These are phyloP conservation scores for Sebastes fasciatus DNA, from an alignment of 2,113 vertebrate genomes.

Conservation along the genomic window DNA sequence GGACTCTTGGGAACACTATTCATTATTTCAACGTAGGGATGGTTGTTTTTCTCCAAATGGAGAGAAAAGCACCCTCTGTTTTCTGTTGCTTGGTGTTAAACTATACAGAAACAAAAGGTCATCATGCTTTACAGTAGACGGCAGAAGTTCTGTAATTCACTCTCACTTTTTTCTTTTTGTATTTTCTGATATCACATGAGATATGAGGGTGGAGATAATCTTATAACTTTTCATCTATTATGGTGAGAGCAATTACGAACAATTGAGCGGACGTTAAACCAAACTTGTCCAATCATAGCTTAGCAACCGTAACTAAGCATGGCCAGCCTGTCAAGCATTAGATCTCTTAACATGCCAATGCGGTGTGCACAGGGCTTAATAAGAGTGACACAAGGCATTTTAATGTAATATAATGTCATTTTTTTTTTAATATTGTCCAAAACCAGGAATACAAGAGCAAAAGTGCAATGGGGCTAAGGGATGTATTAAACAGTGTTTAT, in stretches of 20 bases:
- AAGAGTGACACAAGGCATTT: not conserved
- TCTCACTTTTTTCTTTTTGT: not conserved
- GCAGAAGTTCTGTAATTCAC: not conserved
- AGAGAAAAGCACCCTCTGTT: not conserved
- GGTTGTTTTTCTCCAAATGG: not conserved
- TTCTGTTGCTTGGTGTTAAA: not conserved
- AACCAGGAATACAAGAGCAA: not conserved
- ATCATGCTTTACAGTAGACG: not conserved
- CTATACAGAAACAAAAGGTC: not conserved
- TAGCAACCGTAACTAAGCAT: too few relatives aligned
- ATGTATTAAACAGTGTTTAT: not conserved
- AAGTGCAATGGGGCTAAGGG: not conserved
- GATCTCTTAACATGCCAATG: not conserved
- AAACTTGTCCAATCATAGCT: too few relatives aligned
- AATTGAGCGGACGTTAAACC: too few relatives aligned
- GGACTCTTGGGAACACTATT: not conserved
- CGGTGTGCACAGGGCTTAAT: not conserved
- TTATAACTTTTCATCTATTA: not conserved
- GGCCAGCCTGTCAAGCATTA: not conserved
- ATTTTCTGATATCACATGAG: too few relatives aligned
- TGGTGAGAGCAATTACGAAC: too few relatives aligned
- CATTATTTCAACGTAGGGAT: not conserved
- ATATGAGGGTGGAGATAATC: too few relatives aligned
- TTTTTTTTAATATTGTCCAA: not conserved
- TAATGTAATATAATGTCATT: not conserved